Evolutionary conservation across 1,140 invertebrate genomes (phyloP), one percentile per base, ranked within the genome.

Genomic region (Yoshiicerus persimilis): DNA sequence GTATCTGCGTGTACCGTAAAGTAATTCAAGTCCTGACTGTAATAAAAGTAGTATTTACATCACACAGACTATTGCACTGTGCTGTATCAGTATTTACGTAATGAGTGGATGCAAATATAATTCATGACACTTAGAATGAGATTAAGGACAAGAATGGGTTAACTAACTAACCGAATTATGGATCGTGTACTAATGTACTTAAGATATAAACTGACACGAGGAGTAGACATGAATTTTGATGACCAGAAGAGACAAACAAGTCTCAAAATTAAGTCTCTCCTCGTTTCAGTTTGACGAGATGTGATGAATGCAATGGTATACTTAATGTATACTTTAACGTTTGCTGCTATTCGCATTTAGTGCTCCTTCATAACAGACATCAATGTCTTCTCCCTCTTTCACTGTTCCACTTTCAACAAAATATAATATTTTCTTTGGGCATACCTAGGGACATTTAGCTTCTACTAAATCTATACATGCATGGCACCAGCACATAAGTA

Each of bases 211-310:
- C 23, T 77, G 32, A 4, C 75, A 80, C 75, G 66, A 32, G 66
- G 25, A 80, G 34, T 80, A 80, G 75, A 38, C 75, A 80, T 80
- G 75, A 80, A 30, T 80, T 80, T 80, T 80, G 75, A 80, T 32
- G 75, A 80, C 75, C 75, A 80, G 75, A 80, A n/a, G 75, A 80
- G 75, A 80, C 75, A 80, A 80, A 80, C 75, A 38, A 80, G 75
- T 80, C 75, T 32, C 16, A 38, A 38, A 80, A 80, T 80, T 80
- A 80, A 80, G 75, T 80, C 75, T 80, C 75, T 38, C 32, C 75
- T 80, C 32, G 75, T 80, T 80, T 80, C 32, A 16, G 66, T 70
- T 70, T 70, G 25, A 70, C 9, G 66, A 70, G 66, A 70, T 70
- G 66, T 70, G 27, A 56, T 56, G 47, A 56, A 56, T 56, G 47